phyloP scores from a whole-genome alignment of 1,140 invertebrate species.

The Branchinecta lynchi region DNA sequence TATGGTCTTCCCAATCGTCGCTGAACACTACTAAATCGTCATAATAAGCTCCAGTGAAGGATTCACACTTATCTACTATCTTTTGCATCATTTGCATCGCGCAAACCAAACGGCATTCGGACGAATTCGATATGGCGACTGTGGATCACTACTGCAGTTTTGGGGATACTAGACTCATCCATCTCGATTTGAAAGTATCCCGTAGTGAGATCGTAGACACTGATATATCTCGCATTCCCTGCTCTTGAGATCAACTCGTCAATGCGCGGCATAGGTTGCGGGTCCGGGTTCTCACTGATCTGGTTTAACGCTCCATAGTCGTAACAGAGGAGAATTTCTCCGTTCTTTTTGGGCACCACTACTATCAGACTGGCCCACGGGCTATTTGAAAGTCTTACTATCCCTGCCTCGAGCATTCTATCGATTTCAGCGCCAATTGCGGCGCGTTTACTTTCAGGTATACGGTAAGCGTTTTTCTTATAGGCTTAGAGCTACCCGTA shows the following conservation, averaged over 20 bases:
- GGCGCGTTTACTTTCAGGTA: too few relatives aligned
- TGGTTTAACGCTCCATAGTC: constrained; percentile 31
- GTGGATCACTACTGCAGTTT: too few relatives aligned
- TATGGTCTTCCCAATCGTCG: too few relatives aligned
- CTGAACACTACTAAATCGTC: too few relatives aligned
- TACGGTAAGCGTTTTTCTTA: too few relatives aligned
- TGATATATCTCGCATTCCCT: constrained; percentile 26
- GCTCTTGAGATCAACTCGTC: constrained; percentile 31
- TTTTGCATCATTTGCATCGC: too few relatives aligned
- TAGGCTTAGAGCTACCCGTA: too few relatives aligned
- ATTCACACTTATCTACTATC: too few relatives aligned
- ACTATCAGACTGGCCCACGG: constrained; percentile 28
- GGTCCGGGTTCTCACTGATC: constrained; percentile 27
- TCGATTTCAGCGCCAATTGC: not conserved
- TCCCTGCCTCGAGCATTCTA: constrained; percentile 13
- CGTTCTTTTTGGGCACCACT: constrained; percentile 30
- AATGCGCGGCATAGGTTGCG: constrained; percentile 35
- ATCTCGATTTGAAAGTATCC: constrained; percentile 36
- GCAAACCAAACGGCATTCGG: too few relatives aligned
- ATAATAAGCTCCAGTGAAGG: too few relatives aligned
- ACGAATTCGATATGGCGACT: too few relatives aligned
- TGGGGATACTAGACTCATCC: constrained; percentile 17
- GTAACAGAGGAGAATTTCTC: constrained; percentile 30
- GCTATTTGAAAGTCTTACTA: constrained; percentile 10
- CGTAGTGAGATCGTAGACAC: constrained; percentile 29